Base-by-base conservation (phyloP, 2,888 invertebrate genomes). In the Ormyrus rosae region DNA sequence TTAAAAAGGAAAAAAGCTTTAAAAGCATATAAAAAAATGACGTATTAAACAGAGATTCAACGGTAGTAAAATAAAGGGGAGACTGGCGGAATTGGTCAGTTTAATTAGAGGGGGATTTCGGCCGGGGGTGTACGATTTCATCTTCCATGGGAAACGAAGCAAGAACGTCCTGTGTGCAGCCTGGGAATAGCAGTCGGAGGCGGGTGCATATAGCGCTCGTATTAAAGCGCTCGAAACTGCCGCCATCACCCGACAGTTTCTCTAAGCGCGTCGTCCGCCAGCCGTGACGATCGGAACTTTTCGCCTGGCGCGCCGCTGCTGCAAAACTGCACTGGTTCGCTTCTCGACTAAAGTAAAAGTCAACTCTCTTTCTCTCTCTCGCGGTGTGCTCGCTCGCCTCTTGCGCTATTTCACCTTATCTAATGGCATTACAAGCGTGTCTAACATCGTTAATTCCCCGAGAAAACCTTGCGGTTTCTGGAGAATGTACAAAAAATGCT, bases 241-340 rank as follows among this genome's bases (percentile, higher is more conserved):
- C 85, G 88, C 87, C 88, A 88, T 87, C 88, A 65, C 67, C 80
- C 86, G 86, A 81, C 68, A 61, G 81, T 76, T 73, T 78, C 82
- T 65, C 72, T 83, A 87, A 87, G 84, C 85, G 80, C 83, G 81
- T 74, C 84, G 81, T 34, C 78, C 50, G 19, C 65, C 82, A 50
- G 69, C 81, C 61, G 78, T 63, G 79, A 75, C 80, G 82, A 82
- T 82, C 81, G 82, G 80, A 78, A 81, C 82, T 83, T 81, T 82
- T 76, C 74, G 53, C 60, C n/a, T 45, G 46, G 80, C 81, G 78
- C 71, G 53, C n/a, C 78, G 78, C 71, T 55, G 81, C 56, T 67
- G 73, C 67, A 75, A 80, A 81, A 81, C 81, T 34, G 34, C 34
- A 71, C 75, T 80, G 84, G 83, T 84, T 83, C 77, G 83, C 72